Conservation (phyloP, 2,888 invertebrate genomes). For the Tanypteryx hageni region DNA sequence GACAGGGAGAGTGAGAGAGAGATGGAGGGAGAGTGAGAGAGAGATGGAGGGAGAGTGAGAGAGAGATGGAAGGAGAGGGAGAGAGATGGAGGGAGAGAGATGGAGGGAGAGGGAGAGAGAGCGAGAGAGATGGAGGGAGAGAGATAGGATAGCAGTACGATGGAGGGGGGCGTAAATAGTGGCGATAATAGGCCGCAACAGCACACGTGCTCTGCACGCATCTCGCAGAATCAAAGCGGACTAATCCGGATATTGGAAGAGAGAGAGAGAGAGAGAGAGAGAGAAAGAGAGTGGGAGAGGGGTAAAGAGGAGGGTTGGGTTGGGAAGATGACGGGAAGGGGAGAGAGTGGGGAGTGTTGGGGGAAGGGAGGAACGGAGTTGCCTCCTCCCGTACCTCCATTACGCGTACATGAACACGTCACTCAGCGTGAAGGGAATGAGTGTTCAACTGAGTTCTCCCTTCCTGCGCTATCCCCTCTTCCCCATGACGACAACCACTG, state of each 20-base stretch:
- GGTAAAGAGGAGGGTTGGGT: neutral
- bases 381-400: neutral
- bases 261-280: neutral
- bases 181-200: neutral
- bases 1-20: neutral
- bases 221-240: conserved; percentile 9
- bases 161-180: neutral
- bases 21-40: neutral
- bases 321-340: neutral
- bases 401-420: conserved; percentile 27
- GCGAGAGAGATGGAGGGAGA: too few species aligned
- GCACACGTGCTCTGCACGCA: neutral
- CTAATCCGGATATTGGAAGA: neutral
- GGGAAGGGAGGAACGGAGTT: too few species aligned
- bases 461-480: neutral
- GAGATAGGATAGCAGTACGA: neutral
- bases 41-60: neutral
- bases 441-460: neutral
- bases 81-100: neutral
- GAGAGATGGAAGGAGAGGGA: neutral
- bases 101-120: conserved; percentile 23
- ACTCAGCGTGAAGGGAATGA: conserved; percentile 9
- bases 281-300: neutral
- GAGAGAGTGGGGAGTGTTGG: too few species aligned
- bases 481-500: too few species aligned